Percentiles rank a stretch among this genome's conserved stretches.
These are phyloP conservation scores for Drosophila ficusphila DNA, from an alignment of 1,140 invertebrate genomes.

Conservation along the genomic window DNA sequence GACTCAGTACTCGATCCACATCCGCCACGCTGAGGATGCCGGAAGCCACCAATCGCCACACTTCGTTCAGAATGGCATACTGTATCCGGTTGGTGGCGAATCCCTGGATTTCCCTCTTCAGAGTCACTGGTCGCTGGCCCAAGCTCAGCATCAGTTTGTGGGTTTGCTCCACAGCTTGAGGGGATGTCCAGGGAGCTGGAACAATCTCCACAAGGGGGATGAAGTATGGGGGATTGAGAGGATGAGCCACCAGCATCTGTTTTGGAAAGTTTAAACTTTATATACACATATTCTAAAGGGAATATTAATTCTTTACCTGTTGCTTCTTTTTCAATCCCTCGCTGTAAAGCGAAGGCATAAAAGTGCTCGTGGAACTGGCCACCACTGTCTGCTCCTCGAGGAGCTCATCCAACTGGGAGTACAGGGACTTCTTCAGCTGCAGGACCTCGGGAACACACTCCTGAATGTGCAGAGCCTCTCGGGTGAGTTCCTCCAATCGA, in stretches of 20 bases:
- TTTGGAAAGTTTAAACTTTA: background rate
- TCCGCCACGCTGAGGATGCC: constrained; percentile 94
- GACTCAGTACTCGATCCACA: constrained; percentile 95
- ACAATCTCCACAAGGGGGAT: constrained; percentile 97
- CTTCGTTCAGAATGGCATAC: constrained; percentile 97
- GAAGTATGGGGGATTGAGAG: constrained; percentile 98
- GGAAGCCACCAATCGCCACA: constrained; percentile 93
- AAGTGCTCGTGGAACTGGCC: constrained; percentile 96
- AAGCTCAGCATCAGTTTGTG: constrained; percentile 93
- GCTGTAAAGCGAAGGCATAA: constrained; percentile 93
- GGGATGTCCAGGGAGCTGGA: constrained; percentile 94
- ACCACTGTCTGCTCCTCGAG: constrained; percentile 89
- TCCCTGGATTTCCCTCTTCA: constrained; percentile 94
- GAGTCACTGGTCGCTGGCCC: constrained; percentile 94
- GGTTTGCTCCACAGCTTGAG: constrained; percentile 85
- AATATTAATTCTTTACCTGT: constrained; percentile 48
- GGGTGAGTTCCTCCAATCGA: constrained; percentile 87
- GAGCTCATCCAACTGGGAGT: constrained; percentile 90
- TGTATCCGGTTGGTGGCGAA: constrained; percentile 98
- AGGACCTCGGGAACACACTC: constrained; percentile 97
- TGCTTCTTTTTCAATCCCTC: constrained; percentile 85
- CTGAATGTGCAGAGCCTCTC: constrained; percentile 90
- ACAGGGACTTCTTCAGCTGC: constrained; percentile 93
- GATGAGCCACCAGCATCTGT: constrained; percentile 89
- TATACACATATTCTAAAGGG: too few relatives aligned